A percentile compares a stretch with the other conserved stretches of the same genome.
Conservation (phyloP, 2,113 vertebrate species). For the Oncorhynchus tshawytscha region DNA sequence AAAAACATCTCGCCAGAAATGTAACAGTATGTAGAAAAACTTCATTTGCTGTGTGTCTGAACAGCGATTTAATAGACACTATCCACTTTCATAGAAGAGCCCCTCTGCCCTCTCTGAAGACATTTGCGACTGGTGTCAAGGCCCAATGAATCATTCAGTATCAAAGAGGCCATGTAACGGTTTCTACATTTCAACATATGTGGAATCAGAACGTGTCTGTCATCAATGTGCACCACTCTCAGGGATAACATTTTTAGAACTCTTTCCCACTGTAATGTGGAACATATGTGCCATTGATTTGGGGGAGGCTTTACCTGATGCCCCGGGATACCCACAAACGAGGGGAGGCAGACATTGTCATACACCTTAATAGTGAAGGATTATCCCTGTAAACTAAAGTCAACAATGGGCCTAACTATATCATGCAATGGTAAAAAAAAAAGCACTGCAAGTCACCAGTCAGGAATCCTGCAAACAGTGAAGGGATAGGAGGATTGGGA, state of each 20-base stretch:
- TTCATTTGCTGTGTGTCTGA: neutral
- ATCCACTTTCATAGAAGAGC: constrained; percentile 2
- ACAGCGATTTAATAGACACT: neutral
- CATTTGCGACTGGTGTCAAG: constrained; percentile 74
- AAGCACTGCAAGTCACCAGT: neutral
- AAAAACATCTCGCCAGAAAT: neutral
- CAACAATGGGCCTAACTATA: constrained; percentile 64
- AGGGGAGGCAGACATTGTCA: constrained; percentile 50
- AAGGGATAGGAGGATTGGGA: too few relatives aligned
- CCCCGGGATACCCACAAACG: constrained; percentile 53
- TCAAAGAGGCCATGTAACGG: constrained; percentile 80
- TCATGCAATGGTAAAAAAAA: constrained; percentile 13
- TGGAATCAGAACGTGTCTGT: constrained; percentile 78
- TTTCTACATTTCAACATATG: constrained; percentile 81
- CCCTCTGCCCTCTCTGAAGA: constrained; percentile 64
- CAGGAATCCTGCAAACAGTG: too few relatives aligned
- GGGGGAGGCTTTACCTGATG: constrained; percentile 68
- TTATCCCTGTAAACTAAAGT: constrained; percentile 57
- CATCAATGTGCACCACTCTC: constrained; percentile 71
- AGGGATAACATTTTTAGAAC: constrained; percentile 61
- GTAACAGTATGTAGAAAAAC: neutral
- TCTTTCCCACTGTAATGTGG: constrained; percentile 70
- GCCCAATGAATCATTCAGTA: constrained; percentile 78
- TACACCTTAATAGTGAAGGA: constrained; percentile 47
- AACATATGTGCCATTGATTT: constrained; percentile 72